These are phyloP conservation scores for Podargus strigoides DNA, from an alignment of 2,797 vertebrate species.

Conservation along the genomic window DNA sequence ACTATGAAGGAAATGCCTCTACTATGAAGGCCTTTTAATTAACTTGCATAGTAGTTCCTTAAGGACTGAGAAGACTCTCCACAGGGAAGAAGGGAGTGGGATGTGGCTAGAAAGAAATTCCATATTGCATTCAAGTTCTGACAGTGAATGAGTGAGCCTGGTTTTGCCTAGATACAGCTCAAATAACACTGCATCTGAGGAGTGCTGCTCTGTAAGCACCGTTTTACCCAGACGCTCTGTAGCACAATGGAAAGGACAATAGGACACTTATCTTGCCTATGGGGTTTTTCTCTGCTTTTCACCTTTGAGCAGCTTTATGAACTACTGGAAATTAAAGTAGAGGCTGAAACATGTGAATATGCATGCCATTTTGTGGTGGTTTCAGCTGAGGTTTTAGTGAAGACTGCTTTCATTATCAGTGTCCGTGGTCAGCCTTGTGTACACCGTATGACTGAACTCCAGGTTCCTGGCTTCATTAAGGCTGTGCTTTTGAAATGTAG, in stretches of 20 bases:
- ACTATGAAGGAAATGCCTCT: constrained; percentile 38
- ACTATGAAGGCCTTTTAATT: constrained; percentile 54
- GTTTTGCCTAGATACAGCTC: not conserved
- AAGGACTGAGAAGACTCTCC: not conserved
- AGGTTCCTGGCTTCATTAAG: not conserved
- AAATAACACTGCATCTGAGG: not conserved
- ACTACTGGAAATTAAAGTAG: not conserved
- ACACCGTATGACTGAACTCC: accelerated
- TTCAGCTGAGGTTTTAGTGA: not conserved
- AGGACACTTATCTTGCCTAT: accelerated
- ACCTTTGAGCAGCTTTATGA: not conserved
- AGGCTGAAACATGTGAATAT: not conserved
- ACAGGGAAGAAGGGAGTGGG: not conserved
- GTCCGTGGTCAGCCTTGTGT: not conserved
- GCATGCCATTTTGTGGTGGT: accelerated
- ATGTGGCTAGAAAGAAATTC: constrained; percentile 1
- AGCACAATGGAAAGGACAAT: not conserved
- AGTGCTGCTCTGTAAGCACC: accelerated
- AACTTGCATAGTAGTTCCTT: constrained; percentile 31
- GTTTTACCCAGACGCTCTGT: not conserved
- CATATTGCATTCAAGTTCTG: not conserved
- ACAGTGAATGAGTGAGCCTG: not conserved
- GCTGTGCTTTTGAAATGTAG: not conserved
- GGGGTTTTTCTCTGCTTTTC: not conserved
- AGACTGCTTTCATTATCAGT: not conserved